Percentiles rank a stretch among this genome's conserved stretches.
phyloP scores from a whole-genome alignment of 2,797 vertebrate species.

The Rallus crepitans region DNA sequence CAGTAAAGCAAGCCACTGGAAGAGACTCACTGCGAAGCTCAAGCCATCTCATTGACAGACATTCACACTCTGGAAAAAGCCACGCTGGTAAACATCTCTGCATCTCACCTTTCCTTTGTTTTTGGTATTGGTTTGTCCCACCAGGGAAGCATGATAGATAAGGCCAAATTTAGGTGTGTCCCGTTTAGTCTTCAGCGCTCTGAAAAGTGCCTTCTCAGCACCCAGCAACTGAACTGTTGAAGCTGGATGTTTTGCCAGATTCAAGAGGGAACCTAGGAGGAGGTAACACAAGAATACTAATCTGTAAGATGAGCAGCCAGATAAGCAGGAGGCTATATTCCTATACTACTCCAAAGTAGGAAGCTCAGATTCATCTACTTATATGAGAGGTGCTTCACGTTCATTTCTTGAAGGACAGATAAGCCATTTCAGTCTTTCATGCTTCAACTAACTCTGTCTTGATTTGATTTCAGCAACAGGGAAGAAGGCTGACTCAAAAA shows the following conservation, averaged over 20 bases:
- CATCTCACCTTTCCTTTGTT: conserved; percentile 95
- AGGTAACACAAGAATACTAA: neutral
- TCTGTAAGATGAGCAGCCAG: neutral
- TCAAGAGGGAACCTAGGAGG: conserved; percentile 91
- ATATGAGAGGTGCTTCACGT: neutral
- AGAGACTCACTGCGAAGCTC: neutral
- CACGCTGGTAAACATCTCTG: neutral
- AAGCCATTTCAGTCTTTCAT: neutral
- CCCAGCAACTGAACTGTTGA: conserved; percentile 97
- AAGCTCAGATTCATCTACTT: neutral
- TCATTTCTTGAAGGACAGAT: neutral
- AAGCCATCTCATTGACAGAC: neutral
- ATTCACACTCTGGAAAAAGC: neutral
- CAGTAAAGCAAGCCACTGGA: neutral
- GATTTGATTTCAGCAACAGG: neutral
- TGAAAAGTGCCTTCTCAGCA: conserved; percentile 96
- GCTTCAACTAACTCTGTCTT: neutral
- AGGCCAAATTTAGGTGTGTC: conserved; percentile 98
- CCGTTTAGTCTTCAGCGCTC: conserved; percentile 93
- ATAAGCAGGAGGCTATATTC: neutral
- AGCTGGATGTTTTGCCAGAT: conserved; percentile 97
- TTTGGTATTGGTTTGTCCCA: conserved; percentile 95
- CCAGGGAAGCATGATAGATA: conserved; percentile 96
- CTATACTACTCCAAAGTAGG: neutral
- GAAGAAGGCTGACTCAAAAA: neutral